Base-by-base conservation (phyloP, 1,140 invertebrate species). In the Drosophila aff. region DNA sequence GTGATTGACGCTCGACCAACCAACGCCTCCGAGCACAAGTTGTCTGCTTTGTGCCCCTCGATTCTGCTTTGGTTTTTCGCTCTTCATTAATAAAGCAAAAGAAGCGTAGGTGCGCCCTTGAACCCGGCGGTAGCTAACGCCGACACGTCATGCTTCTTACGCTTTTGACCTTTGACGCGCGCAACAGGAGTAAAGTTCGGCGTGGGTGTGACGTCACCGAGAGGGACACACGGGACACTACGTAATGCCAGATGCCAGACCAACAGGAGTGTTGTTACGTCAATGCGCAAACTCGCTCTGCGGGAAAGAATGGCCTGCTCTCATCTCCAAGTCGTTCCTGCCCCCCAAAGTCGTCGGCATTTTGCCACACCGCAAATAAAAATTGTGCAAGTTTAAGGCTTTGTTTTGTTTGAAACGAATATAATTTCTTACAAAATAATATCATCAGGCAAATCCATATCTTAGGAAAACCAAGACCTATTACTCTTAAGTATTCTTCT, bases 161-260 rank as follows among this genome's bases (percentile, higher is more conserved):
- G 31, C 36, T 53, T 57, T 43, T 84, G 78, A 84, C 82, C 82
- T 79, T 79, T 84, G 72, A 64, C 55, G 74, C 63, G 74, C 69
- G 84, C 84, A 87, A 87, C 84, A 87, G 84, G 83, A 87, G 68
- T 36, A 67, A 43, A 55, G 46, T 57, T 36, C 59, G 16, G 46
- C 68, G 68, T 63, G 55, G 68, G 46, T 53, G 85, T 89, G 84
- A 87, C 84, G 84, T 87, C 84, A 87, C 66, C 26, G 13, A 59
- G 31, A 52, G 50, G 50, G 50, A 38, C 52, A 38, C 36, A 38
- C 36, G 36, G 33, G 67, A 53, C 44, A 59, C 72, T 71, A 81
- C 82, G 80, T 87, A 82, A 87, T 50, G 44, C 43, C 74, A 81
- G 55, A 69, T 69, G 67, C 67, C 67, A 66, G 31, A 53, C 47